Evolutionary conservation across 2,797 vertebrate species (phyloP).

Genomic region (Tapera naevia): DNA sequence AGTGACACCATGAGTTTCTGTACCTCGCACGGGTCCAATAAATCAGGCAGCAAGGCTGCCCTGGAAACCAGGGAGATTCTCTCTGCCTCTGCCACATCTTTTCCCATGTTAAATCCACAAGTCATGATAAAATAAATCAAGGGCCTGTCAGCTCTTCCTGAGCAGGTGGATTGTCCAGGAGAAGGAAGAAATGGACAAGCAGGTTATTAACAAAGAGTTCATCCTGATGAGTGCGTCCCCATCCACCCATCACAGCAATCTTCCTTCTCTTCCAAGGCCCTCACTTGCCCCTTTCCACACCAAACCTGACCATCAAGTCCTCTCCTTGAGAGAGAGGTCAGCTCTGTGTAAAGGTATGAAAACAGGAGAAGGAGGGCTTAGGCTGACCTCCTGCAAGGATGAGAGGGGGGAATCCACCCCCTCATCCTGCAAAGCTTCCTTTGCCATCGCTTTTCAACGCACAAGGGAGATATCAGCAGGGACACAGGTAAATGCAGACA

Average conservation of each 20-base stretch:
- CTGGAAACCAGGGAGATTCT: background rate
- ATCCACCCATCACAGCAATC: background rate
- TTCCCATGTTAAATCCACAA: background rate
- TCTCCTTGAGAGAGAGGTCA: background rate
- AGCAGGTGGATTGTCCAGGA: background rate
- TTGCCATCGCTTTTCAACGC: background rate
- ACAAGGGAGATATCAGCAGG: background rate
- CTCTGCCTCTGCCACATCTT: background rate
- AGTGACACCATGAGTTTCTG: background rate
- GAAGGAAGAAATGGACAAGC: background rate
- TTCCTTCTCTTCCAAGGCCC: background rate
- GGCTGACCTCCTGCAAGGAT: background rate
- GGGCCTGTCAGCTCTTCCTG: background rate
- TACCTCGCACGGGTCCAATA: background rate
- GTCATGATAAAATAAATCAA: background rate
- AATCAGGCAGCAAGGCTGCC: background rate
- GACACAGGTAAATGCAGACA: background rate
- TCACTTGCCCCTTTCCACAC: background rate
- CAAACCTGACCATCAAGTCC: background rate
- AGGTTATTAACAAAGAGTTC: background rate
- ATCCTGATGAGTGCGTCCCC: background rate
- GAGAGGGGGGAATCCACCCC: background rate
- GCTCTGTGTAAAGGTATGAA: background rate
- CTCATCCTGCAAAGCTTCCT: background rate
- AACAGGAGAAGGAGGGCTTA: accelerated